Evolutionary conservation across 1,140 invertebrate species (phyloP).

Genomic region (Stegodyphus dumicola): DNA sequence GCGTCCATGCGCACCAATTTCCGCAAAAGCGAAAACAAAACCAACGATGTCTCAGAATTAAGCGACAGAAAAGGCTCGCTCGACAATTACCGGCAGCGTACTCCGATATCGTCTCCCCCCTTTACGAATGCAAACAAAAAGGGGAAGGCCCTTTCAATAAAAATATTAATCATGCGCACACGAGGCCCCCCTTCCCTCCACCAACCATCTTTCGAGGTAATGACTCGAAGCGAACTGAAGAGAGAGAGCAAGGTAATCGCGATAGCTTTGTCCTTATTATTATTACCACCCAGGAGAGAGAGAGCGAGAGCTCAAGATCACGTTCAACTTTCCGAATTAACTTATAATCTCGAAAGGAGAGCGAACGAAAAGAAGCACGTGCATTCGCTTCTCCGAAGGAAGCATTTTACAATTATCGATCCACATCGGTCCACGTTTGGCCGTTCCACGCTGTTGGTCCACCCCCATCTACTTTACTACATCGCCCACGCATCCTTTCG

Average conservation of each 20-base stretch:
- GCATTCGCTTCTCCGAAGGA: background rate
- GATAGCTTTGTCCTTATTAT: constrained; percentile 26
- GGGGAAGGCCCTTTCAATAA: constrained; percentile 4
- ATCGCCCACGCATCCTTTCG: no score
- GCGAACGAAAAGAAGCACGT: background rate
- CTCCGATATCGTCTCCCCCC: background rate
- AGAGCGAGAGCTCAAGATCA: constrained; percentile 9
- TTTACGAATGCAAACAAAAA: background rate
- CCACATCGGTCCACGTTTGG: constrained; percentile 5
- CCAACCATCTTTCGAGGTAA: background rate
- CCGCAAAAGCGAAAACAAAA: constrained; percentile 20
- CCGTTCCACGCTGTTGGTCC: no score
- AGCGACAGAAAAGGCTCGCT: background rate
- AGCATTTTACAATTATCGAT: constrained; percentile 48
- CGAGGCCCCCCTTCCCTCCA: background rate
- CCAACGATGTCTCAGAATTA: background rate
- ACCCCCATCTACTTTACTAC: no score
- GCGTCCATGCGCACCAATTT: background rate
- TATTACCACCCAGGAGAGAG: constrained; percentile 2
- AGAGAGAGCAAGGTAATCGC: background rate
- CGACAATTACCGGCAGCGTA: background rate
- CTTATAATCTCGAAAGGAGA: constrained; percentile 25
- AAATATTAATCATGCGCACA: constrained; percentile 43
- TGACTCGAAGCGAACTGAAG: background rate
- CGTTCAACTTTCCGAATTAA: constrained; percentile 46